phyloP scores from a whole-genome alignment of 2,113 vertebrate species.

The Pelobates fuscus region DNA sequence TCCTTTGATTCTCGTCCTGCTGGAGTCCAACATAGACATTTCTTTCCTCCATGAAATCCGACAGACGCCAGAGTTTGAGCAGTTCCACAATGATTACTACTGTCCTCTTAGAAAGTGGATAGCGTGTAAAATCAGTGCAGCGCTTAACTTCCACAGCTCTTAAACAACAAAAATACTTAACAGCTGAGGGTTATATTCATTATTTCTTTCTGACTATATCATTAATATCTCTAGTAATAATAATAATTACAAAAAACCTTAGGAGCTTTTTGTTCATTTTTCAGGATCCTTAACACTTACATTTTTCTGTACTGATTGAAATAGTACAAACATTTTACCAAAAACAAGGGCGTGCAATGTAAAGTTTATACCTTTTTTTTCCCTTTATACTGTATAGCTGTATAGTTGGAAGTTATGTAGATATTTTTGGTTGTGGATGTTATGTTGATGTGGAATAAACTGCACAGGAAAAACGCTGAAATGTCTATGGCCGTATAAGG shows the following conservation, averaged over 20 bases:
- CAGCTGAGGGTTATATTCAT: conserved; percentile 79
- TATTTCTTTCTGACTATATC: conserved; percentile 43
- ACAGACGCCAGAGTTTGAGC: conserved; percentile 95
- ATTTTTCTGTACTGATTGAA: not conserved
- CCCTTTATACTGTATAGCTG: conserved; percentile 36
- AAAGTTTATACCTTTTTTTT: conserved; percentile 40
- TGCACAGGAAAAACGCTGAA: not conserved
- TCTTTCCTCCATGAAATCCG: conserved; percentile 97
- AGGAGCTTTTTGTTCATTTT: not conserved
- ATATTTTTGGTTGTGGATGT: conserved; percentile 54
- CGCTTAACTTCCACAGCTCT: conserved; percentile 81
- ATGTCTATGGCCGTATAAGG: not conserved
- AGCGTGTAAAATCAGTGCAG: conserved; percentile 83
- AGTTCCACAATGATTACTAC: conserved; percentile 97
- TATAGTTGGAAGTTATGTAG: conserved; percentile 11
- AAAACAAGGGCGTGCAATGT: conserved; percentile 33
- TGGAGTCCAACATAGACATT: conserved; percentile 95
- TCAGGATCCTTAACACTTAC: not conserved
- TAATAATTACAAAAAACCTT: not conserved
- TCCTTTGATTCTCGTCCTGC: conserved; percentile 85
- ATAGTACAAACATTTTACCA: conserved; percentile 9
- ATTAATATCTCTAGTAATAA: not conserved
- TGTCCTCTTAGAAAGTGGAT: conserved; percentile 94
- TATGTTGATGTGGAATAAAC: conserved; percentile 41
- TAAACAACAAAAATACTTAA: conserved; percentile 61